Conservation (phyloP, 2,888 invertebrate species). For the Lithosia quadra region DNA sequence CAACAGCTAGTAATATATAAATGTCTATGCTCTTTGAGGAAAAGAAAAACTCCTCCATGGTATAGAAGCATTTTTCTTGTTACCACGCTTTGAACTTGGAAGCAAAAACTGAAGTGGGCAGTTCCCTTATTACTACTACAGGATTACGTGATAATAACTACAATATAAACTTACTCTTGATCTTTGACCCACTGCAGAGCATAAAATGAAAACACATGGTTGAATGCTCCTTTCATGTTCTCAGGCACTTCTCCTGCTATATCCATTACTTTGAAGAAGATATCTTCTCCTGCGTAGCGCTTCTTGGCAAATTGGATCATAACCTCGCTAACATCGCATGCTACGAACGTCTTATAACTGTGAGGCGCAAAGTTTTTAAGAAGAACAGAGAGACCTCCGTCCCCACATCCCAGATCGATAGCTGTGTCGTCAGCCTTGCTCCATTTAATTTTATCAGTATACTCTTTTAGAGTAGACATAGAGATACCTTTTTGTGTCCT, state of each 20-base stretch:
- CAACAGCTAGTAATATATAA: no score
- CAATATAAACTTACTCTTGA: conserved; percentile 35
- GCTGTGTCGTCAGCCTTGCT: conserved; percentile 71
- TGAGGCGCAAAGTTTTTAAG: conserved; percentile 87
- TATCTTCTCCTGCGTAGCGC: conserved; percentile 72
- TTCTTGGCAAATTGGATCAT: conserved; percentile 89
- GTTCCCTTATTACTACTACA: no score
- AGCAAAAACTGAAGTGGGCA: no score
- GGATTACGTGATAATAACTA: neutral
- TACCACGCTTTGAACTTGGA: no score
- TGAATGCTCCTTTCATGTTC: conserved; percentile 36
- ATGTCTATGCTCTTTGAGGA: no score
- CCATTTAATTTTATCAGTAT: conserved; percentile 86
- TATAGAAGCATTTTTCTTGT: no score
- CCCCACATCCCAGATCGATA: conserved; percentile 90
- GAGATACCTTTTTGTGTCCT: conserved; percentile 87
- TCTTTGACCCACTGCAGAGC: conserved; percentile 43
- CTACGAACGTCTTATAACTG: conserved; percentile 82
- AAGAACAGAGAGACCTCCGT: conserved; percentile 87
- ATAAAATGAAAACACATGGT: conserved; percentile 48
- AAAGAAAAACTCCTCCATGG: no score
- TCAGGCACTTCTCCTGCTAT: conserved; percentile 40
- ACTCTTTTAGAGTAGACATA: conserved; percentile 88
- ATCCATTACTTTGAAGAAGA: conserved; percentile 37
- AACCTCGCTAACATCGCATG: conserved; percentile 89